Percentiles rank a stretch among this genome's conserved stretches.
phyloP scores from a whole-genome alignment of 2,888 invertebrate species.

The Acleris holmiana region DNA sequence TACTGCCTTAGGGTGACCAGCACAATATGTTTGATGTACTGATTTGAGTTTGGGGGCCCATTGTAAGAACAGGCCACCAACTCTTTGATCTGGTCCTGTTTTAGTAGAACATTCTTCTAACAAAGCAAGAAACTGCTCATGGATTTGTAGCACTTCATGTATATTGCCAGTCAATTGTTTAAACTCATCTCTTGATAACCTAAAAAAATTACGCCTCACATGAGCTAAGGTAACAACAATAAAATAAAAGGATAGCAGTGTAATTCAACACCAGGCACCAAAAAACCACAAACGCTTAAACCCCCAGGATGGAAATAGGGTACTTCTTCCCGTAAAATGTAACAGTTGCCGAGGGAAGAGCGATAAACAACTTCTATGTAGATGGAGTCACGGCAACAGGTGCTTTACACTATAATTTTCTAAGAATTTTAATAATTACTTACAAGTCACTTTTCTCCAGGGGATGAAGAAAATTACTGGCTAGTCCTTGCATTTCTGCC shows the following conservation, averaged over 20 bases:
- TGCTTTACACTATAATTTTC: neutral
- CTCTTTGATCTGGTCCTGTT: constrained; percentile 90
- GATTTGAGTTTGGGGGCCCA: constrained; percentile 92
- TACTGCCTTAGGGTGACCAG: constrained; percentile 97
- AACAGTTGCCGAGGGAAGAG: too few species aligned
- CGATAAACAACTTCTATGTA: too few species aligned
- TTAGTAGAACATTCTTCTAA: constrained; percentile 91
- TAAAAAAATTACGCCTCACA: constrained; percentile 54
- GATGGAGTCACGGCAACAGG: too few species aligned
- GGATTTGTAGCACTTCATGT: constrained; percentile 93
- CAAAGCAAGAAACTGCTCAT: constrained; percentile 90
- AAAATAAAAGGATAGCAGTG: too few species aligned
- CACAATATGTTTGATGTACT: constrained; percentile 95
- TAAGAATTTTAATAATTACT: constrained; percentile 64
- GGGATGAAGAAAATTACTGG: constrained; percentile 94
- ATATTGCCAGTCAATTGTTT: constrained; percentile 94
- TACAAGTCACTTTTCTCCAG: constrained; percentile 94
- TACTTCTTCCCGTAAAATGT: too few species aligned
- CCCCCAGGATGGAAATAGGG: too few species aligned
- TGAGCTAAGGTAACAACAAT: too few species aligned
- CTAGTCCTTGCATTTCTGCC: constrained; percentile 93
- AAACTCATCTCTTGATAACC: constrained; percentile 93
- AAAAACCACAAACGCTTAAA: too few species aligned
- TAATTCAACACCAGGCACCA: too few species aligned
- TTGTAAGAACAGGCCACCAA: constrained; percentile 95